Evolutionary conservation across 2,888 invertebrate genomes (phyloP).

Genomic region (Tenthredo amoena): DNA sequence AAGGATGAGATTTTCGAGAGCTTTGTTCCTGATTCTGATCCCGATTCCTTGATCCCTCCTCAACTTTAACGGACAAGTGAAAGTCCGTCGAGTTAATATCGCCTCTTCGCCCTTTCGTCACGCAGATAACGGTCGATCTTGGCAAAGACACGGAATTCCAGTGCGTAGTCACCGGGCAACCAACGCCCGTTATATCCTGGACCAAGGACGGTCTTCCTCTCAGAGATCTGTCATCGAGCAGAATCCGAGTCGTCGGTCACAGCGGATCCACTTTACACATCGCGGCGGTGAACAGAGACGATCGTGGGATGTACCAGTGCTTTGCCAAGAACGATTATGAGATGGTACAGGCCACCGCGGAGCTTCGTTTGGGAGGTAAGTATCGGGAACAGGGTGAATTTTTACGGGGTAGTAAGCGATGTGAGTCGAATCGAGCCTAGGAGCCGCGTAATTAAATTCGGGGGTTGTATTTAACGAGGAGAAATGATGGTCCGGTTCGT

Average conservation of each 20-base stretch:
- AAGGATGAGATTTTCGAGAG: neutral
- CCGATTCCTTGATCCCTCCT: conserved; percentile 7
- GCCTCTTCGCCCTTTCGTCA: neutral
- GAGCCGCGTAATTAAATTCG: neutral
- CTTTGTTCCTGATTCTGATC: conserved; percentile 26
- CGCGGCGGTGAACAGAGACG: conserved; percentile 85
- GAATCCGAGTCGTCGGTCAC: conserved; percentile 73
- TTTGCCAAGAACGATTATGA: conserved; percentile 92
- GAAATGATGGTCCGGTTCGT: neutral
- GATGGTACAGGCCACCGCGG: conserved; percentile 90
- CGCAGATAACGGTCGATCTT: conserved; percentile 89
- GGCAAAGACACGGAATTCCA: conserved; percentile 92
- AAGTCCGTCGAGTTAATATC: conserved; percentile 26
- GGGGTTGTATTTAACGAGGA: neutral
- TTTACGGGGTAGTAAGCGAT: neutral
- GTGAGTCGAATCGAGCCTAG: neutral
- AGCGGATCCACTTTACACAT: conserved; percentile 76
- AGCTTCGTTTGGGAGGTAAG: conserved; percentile 89
- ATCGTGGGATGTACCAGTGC: conserved; percentile 96
- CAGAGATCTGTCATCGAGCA: conserved; percentile 74
- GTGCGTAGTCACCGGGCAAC: conserved; percentile 93
- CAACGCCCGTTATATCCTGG: conserved; percentile 79
- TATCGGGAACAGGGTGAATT: conserved; percentile 39
- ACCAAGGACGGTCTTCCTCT: conserved; percentile 79
- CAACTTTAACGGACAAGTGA: neutral